Evolutionary conservation across 2,888 invertebrate species (phyloP), one percentile per base, ranked within the genome.

Genomic region (Holacanthella duospinosa): DNA sequence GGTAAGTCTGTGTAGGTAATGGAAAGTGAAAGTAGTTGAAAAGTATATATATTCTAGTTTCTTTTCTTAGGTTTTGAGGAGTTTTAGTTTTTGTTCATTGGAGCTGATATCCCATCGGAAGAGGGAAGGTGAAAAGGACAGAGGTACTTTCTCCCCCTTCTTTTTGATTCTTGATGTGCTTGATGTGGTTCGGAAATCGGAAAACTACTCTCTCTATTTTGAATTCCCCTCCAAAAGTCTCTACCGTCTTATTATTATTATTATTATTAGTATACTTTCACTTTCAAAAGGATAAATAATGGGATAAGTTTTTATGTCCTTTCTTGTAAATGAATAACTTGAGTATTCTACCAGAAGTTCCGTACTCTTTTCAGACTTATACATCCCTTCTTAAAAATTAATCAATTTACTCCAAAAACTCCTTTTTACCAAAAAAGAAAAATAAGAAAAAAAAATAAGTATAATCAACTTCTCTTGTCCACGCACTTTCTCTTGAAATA

Each of bases 111-210:
- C n/a, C n/a, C n/a, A 57, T n/a, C 57, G 29, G 2, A 27, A 57
- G 27, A 57, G 6, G 29, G 57, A n/a, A n/a, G 29, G 57, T 4
- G 28, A 57, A 3, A 57, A 6, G 25, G 2, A 29, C 28, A 27
- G 48, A 53, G 26, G 26, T n/a, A n/a, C n/a, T n/a, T n/a, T n/a
- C n/a, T n/a, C n/a, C n/a, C n/a, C n/a, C n/a, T n/a, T n/a, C n/a
- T n/a, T n/a, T n/a, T 55, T 55, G 9, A 55, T 25, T 55, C 25
- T 27, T 21, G 26, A 21, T 24, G 24, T 55, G 21, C 12, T 24
- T 55, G 55, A 55, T 55, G 55, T 9, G 12, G 21, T 55, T 55
- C 55, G 55, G 55, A 55, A 55, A 55, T 55, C 55, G 55, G 55
- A 55, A 55, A 55, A 27, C 12, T 12, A n/a, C n/a, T n/a, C n/a